phyloP scores from a whole-genome alignment of 64 coral and sea anemone species.

The Pocillopora damicornis region DNA sequence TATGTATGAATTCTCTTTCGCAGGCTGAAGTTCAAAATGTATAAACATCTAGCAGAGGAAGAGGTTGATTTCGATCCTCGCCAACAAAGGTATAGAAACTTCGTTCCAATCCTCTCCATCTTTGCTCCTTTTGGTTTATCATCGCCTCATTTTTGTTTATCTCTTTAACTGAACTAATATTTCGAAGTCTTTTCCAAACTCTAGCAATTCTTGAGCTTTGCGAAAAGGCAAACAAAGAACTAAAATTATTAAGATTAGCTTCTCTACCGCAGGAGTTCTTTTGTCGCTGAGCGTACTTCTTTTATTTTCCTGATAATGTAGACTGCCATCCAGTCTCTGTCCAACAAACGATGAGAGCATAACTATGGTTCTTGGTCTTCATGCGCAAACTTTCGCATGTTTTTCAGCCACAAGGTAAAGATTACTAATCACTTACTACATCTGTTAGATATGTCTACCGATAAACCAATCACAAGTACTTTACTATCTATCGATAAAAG shows the following conservation, averaged over 20 bases:
- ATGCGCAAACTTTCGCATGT: conserved; percentile 68
- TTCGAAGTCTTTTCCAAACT: background rate
- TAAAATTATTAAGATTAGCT: no score
- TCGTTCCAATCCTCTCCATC: background rate
- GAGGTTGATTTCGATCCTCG: conserved; percentile 57
- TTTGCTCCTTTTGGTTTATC: background rate
- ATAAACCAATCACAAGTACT: background rate
- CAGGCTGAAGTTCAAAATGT: conserved; percentile 75
- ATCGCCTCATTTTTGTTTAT: background rate
- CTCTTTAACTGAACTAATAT: background rate
- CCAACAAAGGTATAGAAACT: conserved; percentile 60
- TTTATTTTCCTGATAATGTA: background rate
- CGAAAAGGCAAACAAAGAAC: no score
- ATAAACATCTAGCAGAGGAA: conserved; percentile 72
- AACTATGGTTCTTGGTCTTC: conserved; percentile 56
- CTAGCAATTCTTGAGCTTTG: background rate
- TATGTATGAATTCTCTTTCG: conserved; percentile 6
- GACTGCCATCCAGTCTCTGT: conserved; percentile 64
- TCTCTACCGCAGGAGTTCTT: no score
- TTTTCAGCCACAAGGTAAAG: conserved; percentile 80
- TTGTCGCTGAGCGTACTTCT: background rate
- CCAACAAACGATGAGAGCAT: conserved; percentile 67
- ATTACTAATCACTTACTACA: no score
- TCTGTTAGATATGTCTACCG: background rate
- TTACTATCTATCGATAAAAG: background rate